These are phyloP conservation scores for Caenorhabditis panamensis DNA, from an alignment of 2,888 invertebrate species.

Conservation along the genomic window DNA sequence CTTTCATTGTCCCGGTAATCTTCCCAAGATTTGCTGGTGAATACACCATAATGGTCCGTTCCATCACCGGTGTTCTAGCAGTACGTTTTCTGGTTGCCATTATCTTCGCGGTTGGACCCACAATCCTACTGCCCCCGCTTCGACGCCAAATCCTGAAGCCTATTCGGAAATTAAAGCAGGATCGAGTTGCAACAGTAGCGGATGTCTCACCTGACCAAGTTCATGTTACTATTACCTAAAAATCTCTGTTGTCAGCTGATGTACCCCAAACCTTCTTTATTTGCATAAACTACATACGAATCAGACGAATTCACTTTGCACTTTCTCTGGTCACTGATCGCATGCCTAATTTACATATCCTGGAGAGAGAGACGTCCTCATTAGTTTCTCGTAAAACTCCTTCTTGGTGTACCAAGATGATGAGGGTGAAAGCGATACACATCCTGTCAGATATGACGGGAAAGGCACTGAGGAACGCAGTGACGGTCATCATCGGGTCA, in stretches of 20 bases:
- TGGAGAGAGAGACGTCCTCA: slow-evolving; percentile 2
- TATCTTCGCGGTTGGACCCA: slow-evolving; percentile 21
- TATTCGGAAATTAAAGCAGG: slow-evolving; percentile 8
- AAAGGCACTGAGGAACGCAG: background rate
- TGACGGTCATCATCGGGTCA: slow-evolving; percentile 50
- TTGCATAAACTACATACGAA: background rate
- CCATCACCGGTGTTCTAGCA: slow-evolving; percentile 31
- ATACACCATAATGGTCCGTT: slow-evolving; percentile 33
- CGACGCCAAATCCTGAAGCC: slow-evolving; percentile 20
- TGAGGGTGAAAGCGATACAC: slow-evolving; percentile 1
- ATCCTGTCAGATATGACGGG: slow-evolving; percentile 39
- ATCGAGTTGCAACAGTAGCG: slow-evolving; percentile 27
- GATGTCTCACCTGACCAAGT: slow-evolving; percentile 26
- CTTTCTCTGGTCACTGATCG: background rate
- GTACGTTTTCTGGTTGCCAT: slow-evolving; percentile 54
- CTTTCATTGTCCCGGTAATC: slow-evolving; percentile 25
- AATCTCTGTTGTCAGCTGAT: background rate
- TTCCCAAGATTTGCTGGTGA: slow-evolving; percentile 26
- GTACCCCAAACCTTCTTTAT: background rate
- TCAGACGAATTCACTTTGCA: background rate
- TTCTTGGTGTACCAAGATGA: background rate
- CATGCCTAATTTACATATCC: background rate
- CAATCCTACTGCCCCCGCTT: slow-evolving; percentile 37
- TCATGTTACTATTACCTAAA: slow-evolving; percentile 16
- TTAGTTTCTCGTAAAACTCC: background rate